A percentile compares a stretch with the other conserved stretches of the same genome.
These are phyloP conservation scores for Nylanderia fulva DNA, from an alignment of 1,140 invertebrate genomes.

Conservation along the genomic window DNA sequence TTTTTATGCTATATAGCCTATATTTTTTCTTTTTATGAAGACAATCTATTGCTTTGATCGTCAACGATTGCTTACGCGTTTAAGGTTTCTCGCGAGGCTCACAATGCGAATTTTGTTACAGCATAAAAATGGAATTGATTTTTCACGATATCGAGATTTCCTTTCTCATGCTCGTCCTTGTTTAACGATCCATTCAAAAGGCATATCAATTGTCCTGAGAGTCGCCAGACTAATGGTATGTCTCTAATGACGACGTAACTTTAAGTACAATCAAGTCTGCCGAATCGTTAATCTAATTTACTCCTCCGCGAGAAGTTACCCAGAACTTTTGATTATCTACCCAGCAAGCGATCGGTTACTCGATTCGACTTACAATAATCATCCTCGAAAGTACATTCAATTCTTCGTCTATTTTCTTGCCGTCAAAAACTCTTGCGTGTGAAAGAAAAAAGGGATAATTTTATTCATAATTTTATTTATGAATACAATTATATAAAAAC, in stretches of 20 bases:
- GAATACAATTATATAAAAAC: neutral
- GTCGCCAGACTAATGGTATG: conserved; percentile 31
- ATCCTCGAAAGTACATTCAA: conserved; percentile 54
- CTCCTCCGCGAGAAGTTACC: conserved; percentile 18
- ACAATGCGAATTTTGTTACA: neutral
- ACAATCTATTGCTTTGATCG: neutral
- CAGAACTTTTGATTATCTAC: conserved; percentile 38
- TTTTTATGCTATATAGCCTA: neutral
- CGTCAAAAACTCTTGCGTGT: neutral
- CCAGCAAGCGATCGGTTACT: conserved; percentile 46
- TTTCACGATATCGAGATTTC: neutral
- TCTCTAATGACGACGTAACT: conserved; percentile 45
- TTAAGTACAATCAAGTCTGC: neutral
- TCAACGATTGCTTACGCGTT: neutral
- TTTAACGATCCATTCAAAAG: conserved; percentile 28
- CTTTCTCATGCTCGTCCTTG: neutral
- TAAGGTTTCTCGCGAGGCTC: neutral
- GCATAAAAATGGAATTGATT: conserved; percentile 19
- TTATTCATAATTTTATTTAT: neutral
- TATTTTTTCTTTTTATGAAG: neutral
- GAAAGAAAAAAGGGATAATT: neutral
- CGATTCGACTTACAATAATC: conserved; percentile 62
- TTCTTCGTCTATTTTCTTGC: neutral
- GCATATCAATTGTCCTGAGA: conserved; percentile 9
- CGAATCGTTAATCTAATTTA: conserved; percentile 52